These are phyloP conservation scores for Eptesicus fuscus DNA, from an alignment of 2,113 vertebrate species.

Conservation along the genomic window DNA sequence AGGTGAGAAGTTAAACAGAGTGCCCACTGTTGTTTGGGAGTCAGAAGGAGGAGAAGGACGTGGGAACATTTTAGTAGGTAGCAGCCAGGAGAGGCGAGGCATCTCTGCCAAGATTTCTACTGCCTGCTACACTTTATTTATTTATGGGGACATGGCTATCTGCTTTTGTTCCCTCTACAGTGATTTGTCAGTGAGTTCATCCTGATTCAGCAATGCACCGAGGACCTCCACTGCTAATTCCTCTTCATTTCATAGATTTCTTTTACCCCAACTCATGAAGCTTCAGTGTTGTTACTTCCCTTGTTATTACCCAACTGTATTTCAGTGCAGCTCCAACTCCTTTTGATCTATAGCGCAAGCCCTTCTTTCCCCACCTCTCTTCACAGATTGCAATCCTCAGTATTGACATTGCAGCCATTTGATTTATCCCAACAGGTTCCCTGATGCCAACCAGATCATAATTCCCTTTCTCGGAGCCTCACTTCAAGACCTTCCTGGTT, in stretches of 20 bases:
- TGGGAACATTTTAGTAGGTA: not conserved
- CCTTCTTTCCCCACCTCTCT: conserved; percentile 26
- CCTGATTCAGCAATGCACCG: conserved; percentile 44
- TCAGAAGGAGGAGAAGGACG: not conserved
- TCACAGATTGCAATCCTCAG: conserved; percentile 36
- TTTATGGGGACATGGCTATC: conserved; percentile 34
- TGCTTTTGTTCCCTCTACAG: not conserved
- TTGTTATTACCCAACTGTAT: conserved; percentile 39
- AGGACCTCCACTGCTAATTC: conserved; percentile 52
- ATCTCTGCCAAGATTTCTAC: not conserved
- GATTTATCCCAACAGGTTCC: conserved; percentile 62
- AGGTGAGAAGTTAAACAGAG: not conserved
- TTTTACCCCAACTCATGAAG: conserved; percentile 53
- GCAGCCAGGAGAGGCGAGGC: not conserved
- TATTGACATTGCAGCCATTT: conserved; percentile 57
- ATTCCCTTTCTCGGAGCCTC: conserved; percentile 49
- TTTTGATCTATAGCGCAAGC: not conserved
- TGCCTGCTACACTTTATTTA: conserved; percentile 43
- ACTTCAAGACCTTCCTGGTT: conserved; percentile 45
- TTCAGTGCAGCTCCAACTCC: not conserved
- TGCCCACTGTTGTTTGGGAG: not conserved
- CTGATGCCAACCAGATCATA: not conserved
- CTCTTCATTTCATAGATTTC: conserved; percentile 57
- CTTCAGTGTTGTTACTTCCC: not conserved
- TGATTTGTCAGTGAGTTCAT: conserved; percentile 45